These are phyloP conservation scores for Hipposideros larvatus DNA, from an alignment of 2,797 vertebrate species.

Conservation along the genomic window DNA sequence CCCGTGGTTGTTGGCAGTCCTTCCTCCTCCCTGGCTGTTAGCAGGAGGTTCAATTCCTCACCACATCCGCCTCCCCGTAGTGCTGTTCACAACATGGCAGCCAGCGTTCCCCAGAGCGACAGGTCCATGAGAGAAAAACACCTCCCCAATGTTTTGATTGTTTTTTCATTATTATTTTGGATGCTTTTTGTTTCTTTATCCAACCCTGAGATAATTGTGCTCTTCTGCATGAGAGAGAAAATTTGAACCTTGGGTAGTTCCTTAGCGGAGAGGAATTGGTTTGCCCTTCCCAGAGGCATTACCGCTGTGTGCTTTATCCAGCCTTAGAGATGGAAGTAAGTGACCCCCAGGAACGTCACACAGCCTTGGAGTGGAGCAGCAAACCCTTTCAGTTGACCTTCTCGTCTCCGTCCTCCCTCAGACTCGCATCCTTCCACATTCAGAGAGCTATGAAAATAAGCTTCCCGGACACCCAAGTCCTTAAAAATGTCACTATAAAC, in stretches of 20 bases:
- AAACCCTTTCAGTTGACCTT: neutral
- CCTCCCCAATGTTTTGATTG: neutral
- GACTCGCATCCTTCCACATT: neutral
- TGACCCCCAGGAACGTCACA: neutral
- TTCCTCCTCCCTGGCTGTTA: neutral
- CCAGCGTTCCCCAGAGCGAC: neutral
- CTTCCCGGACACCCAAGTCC: neutral
- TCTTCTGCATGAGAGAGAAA: neutral
- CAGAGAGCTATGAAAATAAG: conserved; percentile 30
- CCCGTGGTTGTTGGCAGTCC: neutral
- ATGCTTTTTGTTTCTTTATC: neutral
- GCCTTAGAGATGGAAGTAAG: neutral
- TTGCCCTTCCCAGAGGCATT: neutral
- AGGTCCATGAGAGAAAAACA: neutral
- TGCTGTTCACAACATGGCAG: neutral
- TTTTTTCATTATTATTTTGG: neutral
- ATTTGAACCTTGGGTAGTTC: neutral
- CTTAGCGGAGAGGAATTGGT: neutral
- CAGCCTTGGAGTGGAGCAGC: neutral
- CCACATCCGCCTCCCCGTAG: neutral
- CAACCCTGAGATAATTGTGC: neutral
- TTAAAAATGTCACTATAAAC: neutral
- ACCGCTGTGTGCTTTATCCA: neutral
- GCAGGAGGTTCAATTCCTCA: neutral
- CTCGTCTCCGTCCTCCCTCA: neutral